Conservation (phyloP, 1,140 invertebrate species). For the Lysiphlebus fabarum region DNA sequence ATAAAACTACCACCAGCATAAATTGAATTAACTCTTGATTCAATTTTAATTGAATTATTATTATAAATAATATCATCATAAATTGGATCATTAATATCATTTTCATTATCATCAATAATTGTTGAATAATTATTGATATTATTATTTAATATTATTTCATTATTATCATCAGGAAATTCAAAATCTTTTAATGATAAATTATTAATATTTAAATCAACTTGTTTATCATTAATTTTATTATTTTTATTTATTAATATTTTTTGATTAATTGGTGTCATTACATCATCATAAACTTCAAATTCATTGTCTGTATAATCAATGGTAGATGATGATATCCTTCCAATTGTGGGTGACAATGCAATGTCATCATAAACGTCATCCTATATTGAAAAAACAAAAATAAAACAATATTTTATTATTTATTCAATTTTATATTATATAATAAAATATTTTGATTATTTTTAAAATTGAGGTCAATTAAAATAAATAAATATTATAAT, state of each 20-base stretch:
- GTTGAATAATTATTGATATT: constrained; percentile 37
- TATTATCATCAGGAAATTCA: too few species aligned
- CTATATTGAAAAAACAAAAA: constrained; percentile 14
- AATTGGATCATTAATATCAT: too few species aligned
- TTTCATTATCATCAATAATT: constrained; percentile 30
- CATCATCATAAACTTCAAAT: constrained; percentile 45
- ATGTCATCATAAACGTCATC: constrained; percentile 26
- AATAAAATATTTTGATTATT: not conserved
- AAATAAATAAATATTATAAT: too few species aligned
- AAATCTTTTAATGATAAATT: not conserved
- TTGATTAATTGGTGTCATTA: constrained; percentile 26
- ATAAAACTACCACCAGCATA: constrained; percentile 39
- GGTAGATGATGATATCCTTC: not conserved
- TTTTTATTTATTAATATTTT: not conserved
- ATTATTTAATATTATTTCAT: too few species aligned
- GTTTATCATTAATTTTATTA: not conserved
- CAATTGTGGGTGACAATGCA: constrained; percentile 11
- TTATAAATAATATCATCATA: constrained; percentile 47
- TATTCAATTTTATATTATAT: too few species aligned
- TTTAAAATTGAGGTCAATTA: not conserved
- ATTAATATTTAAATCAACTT: not conserved
- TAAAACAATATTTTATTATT: not conserved
- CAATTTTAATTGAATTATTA: not conserved
- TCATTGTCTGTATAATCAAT: constrained; percentile 25
- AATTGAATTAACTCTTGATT: constrained; percentile 48